Evolutionary conservation across 2,113 vertebrate genomes (phyloP), one percentile per base, ranked within the genome.

Genomic region (Vidua chalybeata): DNA sequence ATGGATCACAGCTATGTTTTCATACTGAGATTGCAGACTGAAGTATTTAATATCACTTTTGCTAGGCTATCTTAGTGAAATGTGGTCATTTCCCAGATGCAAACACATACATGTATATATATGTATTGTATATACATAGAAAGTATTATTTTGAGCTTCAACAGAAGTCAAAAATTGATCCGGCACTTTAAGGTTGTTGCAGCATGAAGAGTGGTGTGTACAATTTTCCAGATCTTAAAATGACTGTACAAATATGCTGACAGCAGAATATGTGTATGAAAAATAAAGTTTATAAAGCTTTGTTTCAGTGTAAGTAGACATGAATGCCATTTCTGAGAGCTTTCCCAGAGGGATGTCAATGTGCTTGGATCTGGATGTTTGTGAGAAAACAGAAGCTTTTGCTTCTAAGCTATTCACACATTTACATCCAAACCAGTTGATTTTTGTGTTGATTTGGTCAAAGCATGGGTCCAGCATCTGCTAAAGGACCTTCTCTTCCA

Each of bases 271-370:
- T 49, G 35, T 80, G 39, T 96, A 46, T 96, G 66, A 84, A 93
- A 90, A 97, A 95, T 94, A 94, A 95, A 96, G 59, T 67, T 97
- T 84, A 52, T 89, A 74, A 79, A 81, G 31, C 20, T 96, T 90
- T 96, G 94, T 19, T 43, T 86, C 31, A 55, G 52, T 75, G 6
- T 76, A 52, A 88, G 61, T 64, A 68, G 39, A 61, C 30, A 31
- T 0, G 0, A 28, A 2, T 73, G 55, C 15, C 7, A 7, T 62
- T 83, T 77, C 68, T 51, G 22, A 88, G 61, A 63, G 15, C 33
- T 73, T 76, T 87, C 75, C 33, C 20, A 48, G 8, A 0, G 1
- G 35, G 19, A 30, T 72, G 24, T 49, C 68, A 28, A 0, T 0
- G 0, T 87, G 72, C 18, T 59, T 62, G 31, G n/a, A 39, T 83